Conservation (phyloP, 2,797 vertebrate genomes). For the Tarsius wallacei region DNA sequence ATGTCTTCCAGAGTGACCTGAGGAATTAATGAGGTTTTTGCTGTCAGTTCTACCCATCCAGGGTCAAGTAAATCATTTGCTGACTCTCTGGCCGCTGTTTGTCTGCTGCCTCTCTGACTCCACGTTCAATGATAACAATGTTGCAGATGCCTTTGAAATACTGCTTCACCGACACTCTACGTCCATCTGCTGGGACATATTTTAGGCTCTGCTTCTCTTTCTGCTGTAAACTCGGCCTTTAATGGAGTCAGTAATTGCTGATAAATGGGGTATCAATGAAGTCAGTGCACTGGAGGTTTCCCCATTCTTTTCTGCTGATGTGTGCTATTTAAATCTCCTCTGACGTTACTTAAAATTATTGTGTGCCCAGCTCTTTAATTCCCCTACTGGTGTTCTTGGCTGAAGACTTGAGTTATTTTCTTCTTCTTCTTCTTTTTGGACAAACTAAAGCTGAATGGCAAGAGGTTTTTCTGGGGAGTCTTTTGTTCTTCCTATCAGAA, state of each 20-base stretch:
- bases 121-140: conserved; percentile 95
- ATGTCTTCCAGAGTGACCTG: conserved; percentile 97
- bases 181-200: conserved; percentile 95
- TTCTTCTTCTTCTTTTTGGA: conserved; percentile 74
- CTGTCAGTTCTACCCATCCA: conserved; percentile 95
- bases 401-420: conserved; percentile 56
- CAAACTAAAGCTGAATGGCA: conserved; percentile 82
- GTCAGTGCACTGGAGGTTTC: conserved; percentile 94
- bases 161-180: conserved; percentile 95
- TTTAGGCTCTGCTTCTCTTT: conserved; percentile 93
- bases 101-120: conserved; percentile 93
- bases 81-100: conserved; percentile 92
- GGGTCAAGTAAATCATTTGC: conserved; percentile 99
- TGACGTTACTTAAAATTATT: conserved; percentile 90
- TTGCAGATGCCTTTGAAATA: conserved; percentile 96
- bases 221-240: conserved; percentile 95
- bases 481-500: conserved; percentile 80
- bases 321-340: conserved; percentile 90
- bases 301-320: conserved; percentile 93
- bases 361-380: conserved; percentile 87
- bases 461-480: conserved; percentile 79
- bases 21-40: conserved; percentile 99
- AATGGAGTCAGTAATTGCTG: conserved; percentile 96
- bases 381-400: conserved; percentile 85
- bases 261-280: conserved; percentile 96